Evolutionary conservation across 2,888 invertebrate genomes (phyloP).

Genomic region (Crepidodera aurea): DNA sequence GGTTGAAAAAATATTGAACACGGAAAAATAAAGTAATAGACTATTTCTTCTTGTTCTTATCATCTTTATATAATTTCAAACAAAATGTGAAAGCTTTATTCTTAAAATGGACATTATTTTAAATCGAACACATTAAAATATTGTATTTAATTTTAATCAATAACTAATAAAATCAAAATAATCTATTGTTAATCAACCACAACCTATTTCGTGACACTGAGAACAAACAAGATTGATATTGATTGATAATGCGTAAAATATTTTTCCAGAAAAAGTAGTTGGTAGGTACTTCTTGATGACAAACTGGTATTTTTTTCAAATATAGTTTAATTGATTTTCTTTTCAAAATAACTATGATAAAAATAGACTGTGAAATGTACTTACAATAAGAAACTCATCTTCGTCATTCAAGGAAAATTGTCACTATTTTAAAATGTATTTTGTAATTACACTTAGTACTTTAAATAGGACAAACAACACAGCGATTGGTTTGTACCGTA

Average conservation of each 20-base stretch:
- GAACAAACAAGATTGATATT: too few species aligned
- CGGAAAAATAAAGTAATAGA: background rate
- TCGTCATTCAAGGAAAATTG: conserved; percentile 1
- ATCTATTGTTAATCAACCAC: too few species aligned
- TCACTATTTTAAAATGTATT: background rate
- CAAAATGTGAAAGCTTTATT: background rate
- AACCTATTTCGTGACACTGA: too few species aligned
- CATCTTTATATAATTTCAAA: background rate
- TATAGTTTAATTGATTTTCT: background rate
- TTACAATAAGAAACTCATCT: conserved; percentile 17
- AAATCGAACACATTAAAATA: background rate
- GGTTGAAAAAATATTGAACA: too few species aligned
- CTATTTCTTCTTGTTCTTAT: conserved; percentile 23
- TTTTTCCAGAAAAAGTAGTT: too few species aligned
- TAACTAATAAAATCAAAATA: background rate
- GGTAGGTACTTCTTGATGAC: background rate
- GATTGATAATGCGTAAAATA: too few species aligned
- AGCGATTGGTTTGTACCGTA: background rate
- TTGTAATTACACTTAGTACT: background rate
- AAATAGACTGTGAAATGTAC: background rate
- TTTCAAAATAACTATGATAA: conserved; percentile 6
- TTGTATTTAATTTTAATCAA: too few species aligned
- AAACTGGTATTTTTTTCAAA: background rate
- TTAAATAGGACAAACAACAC: background rate
- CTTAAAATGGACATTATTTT: background rate